These are phyloP conservation scores for Mimachlamys varia DNA, from an alignment of 2,888 invertebrate species.

Conservation along the genomic window DNA sequence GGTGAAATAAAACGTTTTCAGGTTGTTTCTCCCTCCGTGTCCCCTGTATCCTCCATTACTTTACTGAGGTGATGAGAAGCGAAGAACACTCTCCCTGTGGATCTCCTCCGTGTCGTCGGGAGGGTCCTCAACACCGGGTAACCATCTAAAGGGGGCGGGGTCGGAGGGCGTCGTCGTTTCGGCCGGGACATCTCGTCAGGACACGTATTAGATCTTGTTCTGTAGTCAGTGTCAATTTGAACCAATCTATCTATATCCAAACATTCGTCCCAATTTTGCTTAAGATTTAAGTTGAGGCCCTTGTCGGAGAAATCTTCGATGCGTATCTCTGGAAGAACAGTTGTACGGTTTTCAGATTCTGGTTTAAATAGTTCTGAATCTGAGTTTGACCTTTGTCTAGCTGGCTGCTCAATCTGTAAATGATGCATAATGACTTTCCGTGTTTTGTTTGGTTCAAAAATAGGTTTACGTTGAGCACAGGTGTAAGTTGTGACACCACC, in stretches of 20 bases:
- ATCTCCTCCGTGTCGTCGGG: background rate
- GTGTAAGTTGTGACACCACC: background rate
- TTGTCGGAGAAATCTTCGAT: background rate
- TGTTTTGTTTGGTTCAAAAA: too few relatives aligned
- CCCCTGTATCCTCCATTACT: background rate
- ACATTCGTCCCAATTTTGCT: constrained; percentile 3
- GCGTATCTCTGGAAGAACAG: background rate
- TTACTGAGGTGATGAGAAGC: constrained; percentile 5
- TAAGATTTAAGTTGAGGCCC: background rate
- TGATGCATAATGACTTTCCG: background rate
- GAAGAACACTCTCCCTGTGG: background rate
- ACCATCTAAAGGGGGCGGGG: background rate
- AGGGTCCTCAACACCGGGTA: background rate
- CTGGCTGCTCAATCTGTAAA: constrained; percentile 2
- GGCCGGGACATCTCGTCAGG: background rate
- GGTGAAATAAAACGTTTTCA: background rate
- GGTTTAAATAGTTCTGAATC: constrained; percentile 16
- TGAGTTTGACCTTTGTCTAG: background rate
- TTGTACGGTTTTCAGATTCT: background rate
- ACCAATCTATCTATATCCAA: background rate
- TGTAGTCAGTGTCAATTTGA: background rate
- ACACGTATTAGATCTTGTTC: background rate
- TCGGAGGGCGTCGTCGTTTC: background rate
- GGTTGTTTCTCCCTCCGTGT: background rate
- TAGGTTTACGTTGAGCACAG: background rate